These are phyloP conservation scores for Saturnia japonica DNA, from an alignment of 2,888 invertebrate species.

Conservation along the genomic window DNA sequence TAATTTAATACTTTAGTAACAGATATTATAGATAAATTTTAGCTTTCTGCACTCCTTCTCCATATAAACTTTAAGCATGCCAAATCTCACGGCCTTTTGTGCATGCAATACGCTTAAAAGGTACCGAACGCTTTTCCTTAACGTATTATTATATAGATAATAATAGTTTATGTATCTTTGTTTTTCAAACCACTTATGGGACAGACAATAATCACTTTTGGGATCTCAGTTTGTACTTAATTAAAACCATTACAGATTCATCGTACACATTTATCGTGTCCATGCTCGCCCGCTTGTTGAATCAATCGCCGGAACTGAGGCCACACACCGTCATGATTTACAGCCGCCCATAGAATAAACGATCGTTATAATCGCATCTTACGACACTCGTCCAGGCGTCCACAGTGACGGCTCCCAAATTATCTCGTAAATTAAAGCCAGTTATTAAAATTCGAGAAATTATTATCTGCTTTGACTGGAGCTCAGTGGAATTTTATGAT, in stretches of 20 bases:
- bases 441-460: background rate
- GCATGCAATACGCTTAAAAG: no score
- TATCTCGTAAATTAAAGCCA: constrained; percentile 46
- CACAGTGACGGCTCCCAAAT: constrained; percentile 38
- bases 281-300: background rate
- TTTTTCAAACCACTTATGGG: background rate
- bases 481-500: background rate
- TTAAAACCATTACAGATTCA: no score
- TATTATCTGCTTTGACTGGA: background rate
- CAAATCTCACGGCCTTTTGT: no score
- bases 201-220: no score
- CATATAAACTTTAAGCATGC: no score
- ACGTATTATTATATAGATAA: no score
- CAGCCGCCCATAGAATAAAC: constrained; percentile 33
- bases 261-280: background rate
- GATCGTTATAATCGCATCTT: constrained; percentile 45
- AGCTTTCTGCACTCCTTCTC: no score
- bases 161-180: no score
- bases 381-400: constrained; percentile 47
- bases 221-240: no score
- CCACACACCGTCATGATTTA: constrained; percentile 39
- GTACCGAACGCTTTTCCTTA: no score
- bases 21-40: no score
- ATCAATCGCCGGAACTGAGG: background rate
- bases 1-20: no score